Evolutionary conservation across 2,888 invertebrate species (phyloP), one percentile per base, ranked within the genome.

Genomic region (Drosophila nigricruria): DNA sequence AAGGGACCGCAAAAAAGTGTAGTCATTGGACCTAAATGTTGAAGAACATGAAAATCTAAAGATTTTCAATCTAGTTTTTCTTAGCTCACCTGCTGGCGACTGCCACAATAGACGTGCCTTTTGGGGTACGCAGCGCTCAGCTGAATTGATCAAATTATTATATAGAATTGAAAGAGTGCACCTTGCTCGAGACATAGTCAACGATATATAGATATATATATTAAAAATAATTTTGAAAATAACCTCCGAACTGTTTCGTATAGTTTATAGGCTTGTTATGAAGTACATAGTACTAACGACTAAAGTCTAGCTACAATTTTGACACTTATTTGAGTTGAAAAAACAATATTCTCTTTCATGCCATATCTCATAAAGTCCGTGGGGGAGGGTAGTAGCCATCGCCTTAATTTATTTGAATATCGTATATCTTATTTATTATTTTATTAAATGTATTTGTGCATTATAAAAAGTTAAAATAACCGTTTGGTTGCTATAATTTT

Each of bases 1-100:
- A 86, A 0, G 1, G 91, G 90, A 0, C 77, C 91, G 89, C 91
- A 90, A 40, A 90, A 90, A 52, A 91, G 90, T 5, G 90, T 74
- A 0, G 90, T 90, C 43, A 78, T 82, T 1, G 91, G 88, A 6
- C 90, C 90, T 88, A 10, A 10, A 16, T 3, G 9, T 1, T 10
- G n/a, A 32, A 27, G 1, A 27, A 12, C 6, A 18, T 8, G 0
- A 20, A 32, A 20, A 10, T 27, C 3, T 10, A 27, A 5, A 4
- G 5, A 3, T 47, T 12, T 18, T 6, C 1, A 0, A 4, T 1
- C 5, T 27, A 6, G 5, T 5, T 3, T 12, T 18, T 12, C 27
- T 3, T 23, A 9, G 9, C 27, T 5, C 14, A 86, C 89, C 90
- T 25, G 82, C 89, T 25, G 90, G 72, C 5, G 88, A 71, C 20